Base-by-base conservation (phyloP, 64 coral and sea anemone species). In the Trachythela sp. region DNA sequence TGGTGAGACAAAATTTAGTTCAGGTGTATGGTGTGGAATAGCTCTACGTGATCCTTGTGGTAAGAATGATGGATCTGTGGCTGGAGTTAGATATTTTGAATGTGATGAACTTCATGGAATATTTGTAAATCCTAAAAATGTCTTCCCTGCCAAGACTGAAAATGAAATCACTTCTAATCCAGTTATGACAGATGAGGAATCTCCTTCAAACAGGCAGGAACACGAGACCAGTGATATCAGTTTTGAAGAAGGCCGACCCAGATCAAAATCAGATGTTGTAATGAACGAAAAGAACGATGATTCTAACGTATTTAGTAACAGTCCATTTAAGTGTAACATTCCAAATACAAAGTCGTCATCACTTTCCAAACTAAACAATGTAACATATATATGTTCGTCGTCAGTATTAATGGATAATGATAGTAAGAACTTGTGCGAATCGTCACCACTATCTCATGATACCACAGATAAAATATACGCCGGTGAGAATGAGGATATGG, bases 51-150 rank as follows among this genome's bases (percentile, higher is more conserved):
- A 99, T 60, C 51, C 96, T 9, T 99, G 91, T 87, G 96, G 96
- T 6, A 99, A 99, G 89, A 99, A 99, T 48, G 91, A 99, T 48
- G 96, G 96, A 2, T 94, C 91, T 51, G 93, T 99, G 10, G 77
- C 85, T 29, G 96, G 93, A 17, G 91, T 99, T n/a, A 86, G 96
- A 34, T 99, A 99, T 85, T 99, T 99, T 76, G 39, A 52, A 1
- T 99, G 96, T 58, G 45, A 88, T 50, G 92, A 99, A 67, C 92
- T 93, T 41, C 72, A 95, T 85, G 96, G 96, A 26, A 95, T 99
- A 89, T 99, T 99, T 93, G 91, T 99, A 13, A 94, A 95, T 90
- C 89, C 91, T 14, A 91, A 99, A 42, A 94, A 99, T 70, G 96
- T 99, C 70, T 39, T 80, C 13, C 32, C 75, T 13, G 59, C 15